These are phyloP conservation scores for Ophthalmolycus amberensis DNA, from an alignment of 2,113 vertebrate genomes.

Conservation along the genomic window DNA sequence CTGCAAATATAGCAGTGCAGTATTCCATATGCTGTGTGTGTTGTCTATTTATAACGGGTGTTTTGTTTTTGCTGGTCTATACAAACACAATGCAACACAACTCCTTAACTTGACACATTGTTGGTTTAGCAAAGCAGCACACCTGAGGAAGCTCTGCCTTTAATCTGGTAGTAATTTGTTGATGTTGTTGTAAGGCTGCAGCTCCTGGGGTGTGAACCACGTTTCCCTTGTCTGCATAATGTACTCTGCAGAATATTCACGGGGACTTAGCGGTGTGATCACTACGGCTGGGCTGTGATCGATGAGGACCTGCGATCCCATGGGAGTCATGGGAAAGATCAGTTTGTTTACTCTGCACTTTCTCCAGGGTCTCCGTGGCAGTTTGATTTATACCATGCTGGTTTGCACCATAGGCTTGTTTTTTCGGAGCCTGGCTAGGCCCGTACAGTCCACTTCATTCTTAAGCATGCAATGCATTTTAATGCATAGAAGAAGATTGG, in stretches of 20 bases:
- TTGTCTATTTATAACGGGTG: slow-evolving; percentile 25
- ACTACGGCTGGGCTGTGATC: slow-evolving; percentile 67
- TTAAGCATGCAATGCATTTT: slow-evolving; percentile 66
- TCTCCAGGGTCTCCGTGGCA: slow-evolving; percentile 75
- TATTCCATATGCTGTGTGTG: slow-evolving; percentile 2
- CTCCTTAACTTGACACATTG: slow-evolving; percentile 11
- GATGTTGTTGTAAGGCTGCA: slow-evolving; percentile 30
- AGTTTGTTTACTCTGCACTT: slow-evolving; percentile 83
- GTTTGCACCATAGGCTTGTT: slow-evolving; percentile 61
- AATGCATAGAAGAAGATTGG: slow-evolving; percentile 63
- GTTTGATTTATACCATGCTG: slow-evolving; percentile 78
- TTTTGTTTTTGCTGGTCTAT: not conserved
- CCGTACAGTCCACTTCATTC: slow-evolving; percentile 54
- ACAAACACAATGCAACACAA: slow-evolving; percentile 14
- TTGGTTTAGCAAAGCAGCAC: slow-evolving; percentile 14
- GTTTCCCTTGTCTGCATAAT: slow-evolving; percentile 38
- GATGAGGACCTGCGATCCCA: slow-evolving; percentile 71
- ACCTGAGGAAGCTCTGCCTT: slow-evolving; percentile 48
- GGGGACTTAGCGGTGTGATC: slow-evolving; percentile 55
- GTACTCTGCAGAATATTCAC: slow-evolving; percentile 55
- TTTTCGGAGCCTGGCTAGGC: slow-evolving; percentile 48
- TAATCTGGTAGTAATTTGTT: slow-evolving; percentile 42
- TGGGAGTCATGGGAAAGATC: slow-evolving; percentile 77
- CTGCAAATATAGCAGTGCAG: slow-evolving; percentile 1
- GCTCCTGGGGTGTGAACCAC: slow-evolving; percentile 48